Evolutionary conservation across 2,888 invertebrate genomes (phyloP), one percentile per base, ranked within the genome.

Genomic region (Aquatica leii): DNA sequence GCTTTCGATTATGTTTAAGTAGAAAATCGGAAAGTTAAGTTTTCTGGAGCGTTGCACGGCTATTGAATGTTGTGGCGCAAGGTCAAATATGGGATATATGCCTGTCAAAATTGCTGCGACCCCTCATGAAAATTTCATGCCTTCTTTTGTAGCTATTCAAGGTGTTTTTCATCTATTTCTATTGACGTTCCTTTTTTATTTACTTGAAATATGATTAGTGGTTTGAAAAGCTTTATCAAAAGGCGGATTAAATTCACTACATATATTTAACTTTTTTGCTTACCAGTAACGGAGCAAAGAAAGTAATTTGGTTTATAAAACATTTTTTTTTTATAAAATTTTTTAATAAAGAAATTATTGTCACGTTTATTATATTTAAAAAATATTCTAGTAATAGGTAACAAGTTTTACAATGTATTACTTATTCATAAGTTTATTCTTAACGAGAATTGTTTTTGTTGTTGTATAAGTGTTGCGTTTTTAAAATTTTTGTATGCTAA

Each of bases 71-170:
- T 48, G 53, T 46, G 54, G 54, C 54, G 54, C 49, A 54, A 46
- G 59, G 64, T 56, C 64, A 64, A 55, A 59, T 59, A 50, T 56
- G 40, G 59, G 46, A 64, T 64, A 64, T 64, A 53, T 60, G 48
- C 64, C 56, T 55, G 64, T 64, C 64, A 64, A 64, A 64, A 64
- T 59, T 59, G 46, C 56, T 54, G 17, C 55, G 55, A 56, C 59
- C 59, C 59, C 59, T 64, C 64, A 64, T 64, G 64, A 64, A 64
- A 64, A 64, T 64, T 64, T 64, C 64, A 64, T 64, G 46, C 21
- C 43, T 53, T 50, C 58, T 62, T 24, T 62, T 64, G 59, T 64
- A 49, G 55, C 51, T 35, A 46, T 59, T 52, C 50, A 52, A 64
- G 59, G 51, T 64, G 59, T 59, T 59, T 55, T 56, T 64, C 64